These are phyloP conservation scores for Nothura maculosa DNA, from an alignment of 2,797 vertebrate species.

Conservation along the genomic window DNA sequence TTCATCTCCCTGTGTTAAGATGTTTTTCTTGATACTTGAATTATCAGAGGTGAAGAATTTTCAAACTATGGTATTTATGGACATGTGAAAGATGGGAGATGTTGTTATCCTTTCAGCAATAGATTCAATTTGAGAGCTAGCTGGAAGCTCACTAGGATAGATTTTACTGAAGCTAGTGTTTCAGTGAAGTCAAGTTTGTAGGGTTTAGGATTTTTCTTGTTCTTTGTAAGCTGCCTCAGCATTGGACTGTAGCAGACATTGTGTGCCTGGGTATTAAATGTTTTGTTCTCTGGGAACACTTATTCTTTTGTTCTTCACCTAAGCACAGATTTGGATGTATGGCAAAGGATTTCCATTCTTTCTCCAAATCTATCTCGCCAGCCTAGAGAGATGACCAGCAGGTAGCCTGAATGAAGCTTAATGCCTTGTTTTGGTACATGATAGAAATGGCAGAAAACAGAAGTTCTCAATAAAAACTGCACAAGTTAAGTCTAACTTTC, in stretches of 20 bases:
- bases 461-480: slow-evolving; percentile 14
- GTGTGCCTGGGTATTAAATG: background rate
- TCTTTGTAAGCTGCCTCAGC: background rate
- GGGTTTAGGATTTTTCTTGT: no score
- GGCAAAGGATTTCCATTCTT: slow-evolving; percentile 11
- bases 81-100: background rate
- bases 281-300: background rate
- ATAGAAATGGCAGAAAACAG: background rate
- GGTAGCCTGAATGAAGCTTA: slow-evolving; percentile 15
- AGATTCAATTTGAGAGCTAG: background rate
- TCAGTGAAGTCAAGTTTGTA: background rate
- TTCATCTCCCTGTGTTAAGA: background rate
- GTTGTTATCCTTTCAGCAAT: background rate
- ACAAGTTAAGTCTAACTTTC: slow-evolving; percentile 19
- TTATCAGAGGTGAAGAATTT: background rate
- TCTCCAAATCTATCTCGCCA: background rate
- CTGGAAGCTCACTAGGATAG: background rate
- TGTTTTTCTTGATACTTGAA: background rate
- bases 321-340: slow-evolving; percentile 21
- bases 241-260: background rate
- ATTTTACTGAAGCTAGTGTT: background rate
- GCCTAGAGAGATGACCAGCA: background rate
- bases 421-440: background rate
- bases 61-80: background rate
- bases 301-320: slow-evolving; percentile 8